Percentiles rank a stretch among this genome's conserved stretches.
These are phyloP conservation scores for Drosophila lutescens DNA, from an alignment of 2,888 invertebrate species.

Conservation along the genomic window DNA sequence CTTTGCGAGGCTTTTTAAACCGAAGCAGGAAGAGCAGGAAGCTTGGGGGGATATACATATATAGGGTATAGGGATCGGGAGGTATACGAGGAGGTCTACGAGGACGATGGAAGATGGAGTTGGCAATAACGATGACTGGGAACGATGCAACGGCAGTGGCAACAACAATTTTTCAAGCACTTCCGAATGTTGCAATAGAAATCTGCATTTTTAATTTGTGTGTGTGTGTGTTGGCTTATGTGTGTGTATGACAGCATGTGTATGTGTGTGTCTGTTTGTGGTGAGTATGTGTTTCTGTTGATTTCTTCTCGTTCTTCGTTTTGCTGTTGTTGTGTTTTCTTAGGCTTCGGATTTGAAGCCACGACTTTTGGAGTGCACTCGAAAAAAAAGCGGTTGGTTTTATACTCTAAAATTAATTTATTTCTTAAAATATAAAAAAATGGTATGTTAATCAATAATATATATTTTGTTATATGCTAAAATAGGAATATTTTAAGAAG, in stretches of 20 bases:
- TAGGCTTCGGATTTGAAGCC: constrained; percentile 36
- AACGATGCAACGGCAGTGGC: constrained; percentile 40
- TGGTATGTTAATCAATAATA: too few species aligned
- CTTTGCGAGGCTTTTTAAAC: constrained; percentile 29
- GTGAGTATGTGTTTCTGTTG: constrained; percentile 38
- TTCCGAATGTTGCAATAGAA: constrained; percentile 76
- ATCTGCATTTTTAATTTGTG: constrained; percentile 73
- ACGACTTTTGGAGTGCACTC: constrained; percentile 17
- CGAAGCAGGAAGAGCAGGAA: constrained; percentile 47
- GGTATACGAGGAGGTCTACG: not conserved
- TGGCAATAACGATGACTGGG: constrained; percentile 51
- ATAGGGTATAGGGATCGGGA: too few species aligned
- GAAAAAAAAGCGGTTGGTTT: too few species aligned
- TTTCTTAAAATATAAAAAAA: too few species aligned
- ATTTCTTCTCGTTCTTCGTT: constrained; percentile 39
- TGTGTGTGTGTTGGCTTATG: constrained; percentile 25
- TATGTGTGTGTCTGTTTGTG: constrained; percentile 4
- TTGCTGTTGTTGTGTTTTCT: constrained; percentile 39
- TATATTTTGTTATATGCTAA: too few species aligned
- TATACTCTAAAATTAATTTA: too few species aligned
- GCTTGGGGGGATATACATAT: not conserved
- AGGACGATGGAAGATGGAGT: constrained; percentile 13
- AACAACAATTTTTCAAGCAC: constrained; percentile 69
- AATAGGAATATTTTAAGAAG: too few species aligned
- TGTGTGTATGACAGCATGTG: constrained; percentile 14